Conservation (phyloP, 2,797 vertebrate species). For the Syncerus caffer region DNA sequence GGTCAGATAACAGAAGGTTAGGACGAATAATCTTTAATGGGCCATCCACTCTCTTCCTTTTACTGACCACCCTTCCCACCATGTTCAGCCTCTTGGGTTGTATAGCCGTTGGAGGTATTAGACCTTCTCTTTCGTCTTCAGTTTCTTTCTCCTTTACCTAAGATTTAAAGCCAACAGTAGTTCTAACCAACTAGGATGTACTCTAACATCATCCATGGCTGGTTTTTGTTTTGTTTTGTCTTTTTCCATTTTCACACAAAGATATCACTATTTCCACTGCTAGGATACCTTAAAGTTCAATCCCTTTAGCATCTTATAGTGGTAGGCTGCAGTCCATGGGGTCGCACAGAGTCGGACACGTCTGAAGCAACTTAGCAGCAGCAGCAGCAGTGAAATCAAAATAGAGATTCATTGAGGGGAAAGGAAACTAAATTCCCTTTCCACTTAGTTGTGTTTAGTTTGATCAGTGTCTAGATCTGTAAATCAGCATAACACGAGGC, state of each 20-base stretch:
- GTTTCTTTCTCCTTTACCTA: slow-evolving; percentile 77
- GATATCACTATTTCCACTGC: neutral
- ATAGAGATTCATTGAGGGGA: neutral
- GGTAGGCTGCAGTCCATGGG: too few relatives aligned
- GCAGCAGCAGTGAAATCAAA: neutral
- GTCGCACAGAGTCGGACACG: too few relatives aligned
- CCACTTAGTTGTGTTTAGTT: neutral
- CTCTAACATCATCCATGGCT: slow-evolving; percentile 13
- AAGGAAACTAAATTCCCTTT: neutral
- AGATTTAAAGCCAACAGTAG: neutral
- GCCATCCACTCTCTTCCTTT: neutral
- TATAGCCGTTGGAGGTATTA: neutral
- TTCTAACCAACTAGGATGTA: slow-evolving; percentile 4
- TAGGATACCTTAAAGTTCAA: neutral
- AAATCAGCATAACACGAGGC: neutral
- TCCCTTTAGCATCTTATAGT: neutral
- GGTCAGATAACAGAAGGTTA: neutral
- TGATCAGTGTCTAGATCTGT: neutral
- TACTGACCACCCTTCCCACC: neutral
- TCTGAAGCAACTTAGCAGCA: too few relatives aligned
- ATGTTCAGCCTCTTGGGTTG: neutral
- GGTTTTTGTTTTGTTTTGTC: neutral
- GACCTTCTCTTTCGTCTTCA: neutral
- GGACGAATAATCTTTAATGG: rapidly evolving
- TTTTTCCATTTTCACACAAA: neutral